These are phyloP conservation scores for Sinotaia quadrata DNA, from an alignment of 2,888 invertebrate species.

Conservation along the genomic window DNA sequence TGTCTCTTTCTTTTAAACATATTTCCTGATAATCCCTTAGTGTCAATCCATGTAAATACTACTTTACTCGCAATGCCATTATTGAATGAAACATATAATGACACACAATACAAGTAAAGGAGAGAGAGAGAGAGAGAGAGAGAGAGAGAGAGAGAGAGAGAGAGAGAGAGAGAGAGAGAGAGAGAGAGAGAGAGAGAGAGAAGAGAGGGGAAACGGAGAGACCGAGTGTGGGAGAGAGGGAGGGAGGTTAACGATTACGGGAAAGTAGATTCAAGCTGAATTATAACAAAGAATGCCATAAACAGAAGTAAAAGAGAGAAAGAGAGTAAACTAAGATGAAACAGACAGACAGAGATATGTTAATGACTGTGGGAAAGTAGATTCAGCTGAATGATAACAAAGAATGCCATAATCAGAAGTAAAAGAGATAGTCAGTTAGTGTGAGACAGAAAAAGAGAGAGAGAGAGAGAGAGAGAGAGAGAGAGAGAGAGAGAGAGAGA, in stretches of 20 bases:
- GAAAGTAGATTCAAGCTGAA: too few relatives aligned
- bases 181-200: background rate
- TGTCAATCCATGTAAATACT: too few relatives aligned
- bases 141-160: background rate
- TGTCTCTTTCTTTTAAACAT: too few relatives aligned
- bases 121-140: background rate
- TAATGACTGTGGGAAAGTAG: background rate
- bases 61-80: too few relatives aligned
- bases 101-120: too few relatives aligned
- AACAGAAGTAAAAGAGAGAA: too few relatives aligned
- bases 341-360: background rate
- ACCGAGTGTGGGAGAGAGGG: background rate
- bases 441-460: background rate
- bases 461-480: too few relatives aligned
- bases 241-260: background rate
- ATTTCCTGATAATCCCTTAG: too few relatives aligned
- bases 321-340: background rate
- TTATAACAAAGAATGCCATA: too few relatives aligned
- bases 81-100: too few relatives aligned
- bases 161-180: background rate
- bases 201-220: background rate
- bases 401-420: background rate
- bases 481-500: conserved; percentile 9
- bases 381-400: background rate
- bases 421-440: background rate